Evolutionary conservation across 2,888 invertebrate genomes (phyloP).

Genomic region (Sinodicranocentrus sp.): DNA sequence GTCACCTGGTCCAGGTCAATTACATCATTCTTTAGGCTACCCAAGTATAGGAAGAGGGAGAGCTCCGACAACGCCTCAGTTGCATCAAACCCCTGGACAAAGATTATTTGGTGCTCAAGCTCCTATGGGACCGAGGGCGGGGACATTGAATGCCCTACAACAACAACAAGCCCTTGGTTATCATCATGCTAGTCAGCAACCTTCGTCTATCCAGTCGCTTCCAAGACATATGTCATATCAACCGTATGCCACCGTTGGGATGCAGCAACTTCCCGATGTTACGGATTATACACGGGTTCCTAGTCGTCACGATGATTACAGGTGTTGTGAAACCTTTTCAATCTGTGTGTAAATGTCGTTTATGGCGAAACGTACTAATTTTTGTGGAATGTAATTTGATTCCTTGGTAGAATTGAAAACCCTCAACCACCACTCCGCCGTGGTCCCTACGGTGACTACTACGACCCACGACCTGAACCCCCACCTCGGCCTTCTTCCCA

Average conservation of each 20-base stretch:
- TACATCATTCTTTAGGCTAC: constrained; percentile 68
- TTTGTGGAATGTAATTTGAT: neutral
- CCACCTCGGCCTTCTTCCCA: constrained; percentile 75
- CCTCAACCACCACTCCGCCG: constrained; percentile 75
- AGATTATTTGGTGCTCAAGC: constrained; percentile 71
- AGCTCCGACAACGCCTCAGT: constrained; percentile 49
- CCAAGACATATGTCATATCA: constrained; percentile 76
- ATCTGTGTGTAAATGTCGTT: neutral
- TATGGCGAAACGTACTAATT: neutral
- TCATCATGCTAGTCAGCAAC: constrained; percentile 54
- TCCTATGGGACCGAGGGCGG: constrained; percentile 54
- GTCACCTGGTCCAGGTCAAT: constrained; percentile 58
- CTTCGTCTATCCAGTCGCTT: constrained; percentile 75
- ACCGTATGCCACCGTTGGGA: constrained; percentile 74
- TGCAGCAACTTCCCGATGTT: constrained; percentile 76
- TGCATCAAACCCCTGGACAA: constrained; percentile 68
- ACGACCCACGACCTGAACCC: constrained; percentile 72
- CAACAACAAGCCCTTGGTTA: constrained; percentile 78
- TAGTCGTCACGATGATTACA: constrained; percentile 75
- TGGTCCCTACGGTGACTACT: constrained; percentile 74
- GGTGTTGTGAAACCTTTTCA: constrained; percentile 54
- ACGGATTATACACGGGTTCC: constrained; percentile 75
- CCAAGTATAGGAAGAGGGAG: constrained; percentile 69
- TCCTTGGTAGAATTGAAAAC: constrained; percentile 70
- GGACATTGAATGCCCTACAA: constrained; percentile 77